Evolutionary conservation across 1,140 invertebrate species (phyloP).

Genomic region (Scaptodrosophila lebanonensis): DNA sequence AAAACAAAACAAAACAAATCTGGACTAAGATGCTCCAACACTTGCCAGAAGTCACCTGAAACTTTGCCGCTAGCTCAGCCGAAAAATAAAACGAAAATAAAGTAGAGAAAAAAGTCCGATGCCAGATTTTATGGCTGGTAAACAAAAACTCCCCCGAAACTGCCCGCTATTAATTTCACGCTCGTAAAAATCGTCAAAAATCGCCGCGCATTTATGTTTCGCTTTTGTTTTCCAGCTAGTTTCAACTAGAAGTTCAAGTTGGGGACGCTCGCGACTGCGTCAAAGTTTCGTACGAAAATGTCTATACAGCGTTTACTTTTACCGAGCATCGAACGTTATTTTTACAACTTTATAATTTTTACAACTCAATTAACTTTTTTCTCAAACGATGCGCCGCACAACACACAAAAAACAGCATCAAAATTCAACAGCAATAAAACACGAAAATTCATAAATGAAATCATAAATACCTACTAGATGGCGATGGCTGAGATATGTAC

Average conservation of each 20-base stretch:
- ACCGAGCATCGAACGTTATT: constrained; percentile 27
- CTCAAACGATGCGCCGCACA: constrained; percentile 46
- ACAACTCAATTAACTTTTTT: constrained; percentile 73
- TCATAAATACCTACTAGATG: constrained; percentile 69
- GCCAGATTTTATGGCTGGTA: background rate
- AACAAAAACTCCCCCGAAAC: constrained; percentile 29
- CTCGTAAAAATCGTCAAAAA: constrained; percentile 52
- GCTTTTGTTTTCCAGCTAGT: constrained; percentile 46
- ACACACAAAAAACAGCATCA: constrained; percentile 24
- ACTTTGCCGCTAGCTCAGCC: no score
- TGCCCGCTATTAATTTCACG: constrained; percentile 62
- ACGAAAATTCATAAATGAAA: constrained; percentile 70
- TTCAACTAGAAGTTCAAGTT: constrained; percentile 55
- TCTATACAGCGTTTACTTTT: constrained; percentile 50
- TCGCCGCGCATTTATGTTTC: constrained; percentile 51
- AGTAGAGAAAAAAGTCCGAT: constrained; percentile 30
- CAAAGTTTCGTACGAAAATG: constrained; percentile 44
- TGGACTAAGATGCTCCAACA: no score
- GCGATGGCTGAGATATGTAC: no score
- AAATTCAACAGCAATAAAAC: constrained; percentile 50
- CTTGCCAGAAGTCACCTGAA: no score
- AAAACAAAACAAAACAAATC: constrained; percentile 8
- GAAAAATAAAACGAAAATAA: constrained; percentile 40
- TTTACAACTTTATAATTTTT: constrained; percentile 76
- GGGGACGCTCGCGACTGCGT: no score